Evolutionary conservation across 2,797 vertebrate species (phyloP), one percentile per base, ranked within the genome.

Genomic region (Pangasius macronema): DNA sequence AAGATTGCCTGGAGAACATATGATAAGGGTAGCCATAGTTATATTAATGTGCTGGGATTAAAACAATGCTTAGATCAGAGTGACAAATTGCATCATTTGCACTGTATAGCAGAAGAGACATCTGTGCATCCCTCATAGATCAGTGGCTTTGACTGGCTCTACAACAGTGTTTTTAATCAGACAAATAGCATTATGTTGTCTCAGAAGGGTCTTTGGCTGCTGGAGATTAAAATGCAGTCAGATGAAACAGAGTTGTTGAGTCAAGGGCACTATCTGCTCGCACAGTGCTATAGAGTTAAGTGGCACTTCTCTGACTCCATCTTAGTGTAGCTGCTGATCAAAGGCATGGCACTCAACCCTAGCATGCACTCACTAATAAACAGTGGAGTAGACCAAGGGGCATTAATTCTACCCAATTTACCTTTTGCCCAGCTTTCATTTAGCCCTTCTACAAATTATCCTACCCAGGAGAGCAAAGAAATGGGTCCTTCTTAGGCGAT

Each of bases 361-460:
- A 91, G 93, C 94, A 82, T 76, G 85, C 63, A 53, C 68, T 85
- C 82, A 24, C 84, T 14, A 89, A 86, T 85, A n/a, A n/a, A 93
- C 94, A 95, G 95, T 94, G 91, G 93, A 93, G 93, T 93, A 94
- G 95, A 93, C 93, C 92, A 94, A 92, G 95, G 94, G 92, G 93
- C 94, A 95, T 96, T 96, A 95, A 95, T 95, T 96, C 94, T 93
- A 92, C 91, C 94, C 94, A 96, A 96, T 96, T 95, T 96, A 96
- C 95, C 94, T 95, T 96, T 94, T 91, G 93, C 95, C 94, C 94
- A 92, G 94, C 92, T 95, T 95, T 95, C 94, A 96, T 95, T 95
- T 95, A 94, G 93, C 93, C 93, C 92, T 93, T 94, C n/a, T 67
- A 22, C 5, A 59, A 59, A 16, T 67, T n/a, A 67, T 63, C 27